Conservation (phyloP, 2,113 vertebrate species). For the Phocoena phocoena region DNA sequence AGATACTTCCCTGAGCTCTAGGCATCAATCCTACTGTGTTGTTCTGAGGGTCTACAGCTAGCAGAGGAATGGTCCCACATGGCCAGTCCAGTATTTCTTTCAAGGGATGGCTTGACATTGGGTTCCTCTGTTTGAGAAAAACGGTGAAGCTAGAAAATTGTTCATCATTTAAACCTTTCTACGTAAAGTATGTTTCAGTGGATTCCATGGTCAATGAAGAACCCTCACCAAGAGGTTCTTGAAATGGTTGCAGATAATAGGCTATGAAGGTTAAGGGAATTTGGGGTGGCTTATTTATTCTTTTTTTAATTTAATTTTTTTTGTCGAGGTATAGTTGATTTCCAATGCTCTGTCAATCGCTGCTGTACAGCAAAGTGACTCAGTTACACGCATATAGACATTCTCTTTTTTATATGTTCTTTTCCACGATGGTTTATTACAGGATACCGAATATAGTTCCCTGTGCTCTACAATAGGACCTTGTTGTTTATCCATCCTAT, state of each 20-base stretch:
- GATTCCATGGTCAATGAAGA: background rate
- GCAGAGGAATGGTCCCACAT: background rate
- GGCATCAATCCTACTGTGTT: accelerated
- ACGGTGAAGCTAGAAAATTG: background rate
- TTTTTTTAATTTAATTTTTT: no score
- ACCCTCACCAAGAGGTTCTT: background rate
- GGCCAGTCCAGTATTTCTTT: background rate
- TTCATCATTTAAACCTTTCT: background rate
- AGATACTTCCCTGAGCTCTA: background rate
- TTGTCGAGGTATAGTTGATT: no score
- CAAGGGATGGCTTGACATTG: background rate
- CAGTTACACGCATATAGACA: no score
- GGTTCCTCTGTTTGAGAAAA: background rate
- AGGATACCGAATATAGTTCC: no score
- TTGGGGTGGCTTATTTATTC: background rate
- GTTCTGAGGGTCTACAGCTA: no score
- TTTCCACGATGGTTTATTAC: no score
- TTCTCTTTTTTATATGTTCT: no score
- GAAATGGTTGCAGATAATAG: background rate
- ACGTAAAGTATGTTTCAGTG: background rate
- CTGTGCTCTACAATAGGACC: accelerated
- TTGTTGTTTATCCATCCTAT: no score
- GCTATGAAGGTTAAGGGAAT: background rate
- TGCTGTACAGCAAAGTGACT: no score
- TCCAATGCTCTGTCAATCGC: no score